These are phyloP conservation scores for Meleagris gallopavo DNA, from an alignment of 2,113 vertebrate species.

Conservation along the genomic window DNA sequence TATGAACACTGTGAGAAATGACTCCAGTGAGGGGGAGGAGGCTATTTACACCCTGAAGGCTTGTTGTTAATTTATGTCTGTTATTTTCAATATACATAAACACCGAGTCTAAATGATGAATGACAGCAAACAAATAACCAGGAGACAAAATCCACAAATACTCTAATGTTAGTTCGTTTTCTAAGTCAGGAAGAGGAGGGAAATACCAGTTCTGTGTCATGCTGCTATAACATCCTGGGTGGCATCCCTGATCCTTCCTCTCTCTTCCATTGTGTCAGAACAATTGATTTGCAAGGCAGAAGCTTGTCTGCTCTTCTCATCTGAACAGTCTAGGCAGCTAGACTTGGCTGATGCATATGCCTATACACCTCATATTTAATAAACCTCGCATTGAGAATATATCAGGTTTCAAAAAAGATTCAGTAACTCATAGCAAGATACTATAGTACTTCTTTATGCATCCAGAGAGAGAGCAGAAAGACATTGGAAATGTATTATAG, in stretches of 20 bases:
- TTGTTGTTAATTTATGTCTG: neutral
- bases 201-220: neutral
- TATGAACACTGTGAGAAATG: neutral
- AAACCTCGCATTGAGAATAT: neutral
- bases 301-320: neutral
- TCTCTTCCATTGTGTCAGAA: neutral
- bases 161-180: neutral
- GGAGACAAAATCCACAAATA: neutral
- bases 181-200: neutral
- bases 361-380: slow-evolving; percentile 35
- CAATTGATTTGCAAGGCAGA: slow-evolving; percentile 49
- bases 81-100: neutral
- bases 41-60: neutral
- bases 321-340: slow-evolving; percentile 47
- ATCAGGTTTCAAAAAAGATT: neutral
- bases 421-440: neutral
- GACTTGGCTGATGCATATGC: slow-evolving; percentile 34
- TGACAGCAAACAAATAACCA: neutral
- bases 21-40: neutral
- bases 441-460: slow-evolving; percentile 18
- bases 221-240: neutral
- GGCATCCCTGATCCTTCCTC: neutral
- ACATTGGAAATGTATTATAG: neutral
- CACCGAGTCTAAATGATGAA: neutral
- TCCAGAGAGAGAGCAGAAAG: neutral